Evolutionary conservation across 1,140 invertebrate genomes (phyloP), one percentile per base, ranked within the genome.

Genomic region (Drosophila parabipectinata): DNA sequence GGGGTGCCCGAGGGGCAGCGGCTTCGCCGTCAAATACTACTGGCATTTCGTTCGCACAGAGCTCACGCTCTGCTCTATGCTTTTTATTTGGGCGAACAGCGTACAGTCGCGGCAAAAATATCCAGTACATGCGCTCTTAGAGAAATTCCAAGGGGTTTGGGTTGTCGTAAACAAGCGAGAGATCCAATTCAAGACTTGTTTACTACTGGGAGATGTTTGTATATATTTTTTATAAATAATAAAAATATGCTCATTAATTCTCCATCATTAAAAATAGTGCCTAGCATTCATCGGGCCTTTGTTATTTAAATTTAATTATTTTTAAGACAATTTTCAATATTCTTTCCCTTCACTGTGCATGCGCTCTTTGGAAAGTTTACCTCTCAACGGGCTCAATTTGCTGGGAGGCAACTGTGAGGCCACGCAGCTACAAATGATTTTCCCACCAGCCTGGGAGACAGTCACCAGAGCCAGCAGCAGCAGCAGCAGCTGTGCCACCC

Each of bases 21-120:
- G 61, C 73, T 77, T 47, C 78, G 79, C 79, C 71, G 79, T 67
- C 79, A 83, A 87, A 79, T 87, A 85, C 83, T 87, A 88, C 83
- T 87, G 79, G 83, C 83, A 87, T 82, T 87, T 87, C 83, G 79
- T 87, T 87, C 75, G 63, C 83, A 79, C 76, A 87, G 72, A 78
- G 80, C 80, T 84, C 67, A 74, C 60, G 53, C 60, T 77, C 71
- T 60, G 80, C 79, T 87, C 79, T 83, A 87, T 69, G 79, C 83
- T 88, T 88, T 83, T 88, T 83, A 72, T 83, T 82, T 78, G 81
- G 78, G 58, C 76, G 58, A 72, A 63, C 81, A 84, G 82, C 62
- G 83, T 87, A 88, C 83, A 87, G 83, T 87, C 83, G 76, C 83
- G 79, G 80, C 83, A 89, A 87, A 87, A 88, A 87, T 88, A 88